Evolutionary conservation across 2,888 invertebrate genomes (phyloP).

Genomic region (Brachyptera putata): DNA sequence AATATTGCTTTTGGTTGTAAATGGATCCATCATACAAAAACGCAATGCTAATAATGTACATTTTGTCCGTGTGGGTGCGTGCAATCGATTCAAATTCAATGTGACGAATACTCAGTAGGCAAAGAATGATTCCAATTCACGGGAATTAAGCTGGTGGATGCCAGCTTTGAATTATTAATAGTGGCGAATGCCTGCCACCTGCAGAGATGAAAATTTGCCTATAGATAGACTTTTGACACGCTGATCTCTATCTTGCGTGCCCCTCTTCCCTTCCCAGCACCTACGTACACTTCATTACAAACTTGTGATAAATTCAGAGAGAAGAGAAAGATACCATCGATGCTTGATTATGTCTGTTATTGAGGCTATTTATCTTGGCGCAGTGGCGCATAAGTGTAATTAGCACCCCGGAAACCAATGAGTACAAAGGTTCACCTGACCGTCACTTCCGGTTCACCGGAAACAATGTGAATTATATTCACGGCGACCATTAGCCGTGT

Average conservation of each 20-base stretch:
- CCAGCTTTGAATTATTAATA: too few relatives aligned
- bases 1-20: too few relatives aligned
- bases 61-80: too few relatives aligned
- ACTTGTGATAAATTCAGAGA: not conserved
- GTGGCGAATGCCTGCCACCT: not conserved
- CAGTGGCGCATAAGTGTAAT: not conserved
- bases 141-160: too few relatives aligned
- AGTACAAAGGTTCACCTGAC: not conserved
- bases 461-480: not conserved
- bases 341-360: not conserved
- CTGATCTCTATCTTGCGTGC: constrained; percentile 12
- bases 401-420: not conserved
- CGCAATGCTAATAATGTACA: too few relatives aligned
- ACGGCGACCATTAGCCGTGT: not conserved
- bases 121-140: too few relatives aligned
- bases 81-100: too few relatives aligned
- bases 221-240: not conserved
- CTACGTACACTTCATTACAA: not conserved
- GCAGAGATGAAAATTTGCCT: not conserved
- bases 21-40: too few relatives aligned
- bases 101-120: too few relatives aligned
- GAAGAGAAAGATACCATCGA: not conserved
- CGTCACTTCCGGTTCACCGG: not conserved
- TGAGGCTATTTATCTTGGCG: not conserved
- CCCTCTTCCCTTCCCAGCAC: not conserved